A percentile compares a stretch with the other conserved stretches of the same genome.
Conservation (phyloP, 1,140 invertebrate genomes). For the Neodiprion lecontei region DNA sequence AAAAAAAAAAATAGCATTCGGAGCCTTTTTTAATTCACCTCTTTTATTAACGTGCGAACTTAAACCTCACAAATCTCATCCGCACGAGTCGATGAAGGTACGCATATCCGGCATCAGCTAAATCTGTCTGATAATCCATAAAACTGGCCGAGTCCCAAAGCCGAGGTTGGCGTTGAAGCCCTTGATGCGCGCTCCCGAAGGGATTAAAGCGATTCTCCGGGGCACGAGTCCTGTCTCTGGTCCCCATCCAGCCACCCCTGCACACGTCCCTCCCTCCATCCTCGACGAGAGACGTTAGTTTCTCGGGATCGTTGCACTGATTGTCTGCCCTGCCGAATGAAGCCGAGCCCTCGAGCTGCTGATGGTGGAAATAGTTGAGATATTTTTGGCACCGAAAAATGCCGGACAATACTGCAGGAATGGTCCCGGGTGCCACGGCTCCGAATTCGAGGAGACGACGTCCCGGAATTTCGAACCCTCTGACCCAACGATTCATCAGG, state of each 20-base stretch:
- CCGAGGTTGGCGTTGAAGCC: not conserved
- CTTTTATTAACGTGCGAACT: too few species aligned
- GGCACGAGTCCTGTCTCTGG: not conserved
- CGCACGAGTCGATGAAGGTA: too few species aligned
- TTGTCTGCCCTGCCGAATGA: slow-evolving; percentile 39
- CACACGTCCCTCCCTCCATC: not conserved
- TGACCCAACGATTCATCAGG: not conserved
- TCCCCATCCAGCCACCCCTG: too few species aligned
- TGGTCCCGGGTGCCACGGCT: not conserved
- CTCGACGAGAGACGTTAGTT: slow-evolving; percentile 28
- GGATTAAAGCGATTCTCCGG: not conserved
- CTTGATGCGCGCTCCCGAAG: not conserved
- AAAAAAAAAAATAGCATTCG: too few species aligned
- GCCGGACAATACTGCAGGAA: not conserved
- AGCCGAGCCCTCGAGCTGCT: slow-evolving; percentile 25
- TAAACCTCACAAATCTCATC: too few species aligned
- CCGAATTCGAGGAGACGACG: not conserved
- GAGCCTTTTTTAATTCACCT: too few species aligned
- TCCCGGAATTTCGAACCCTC: not conserved
- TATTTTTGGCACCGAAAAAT: slow-evolving; percentile 45
- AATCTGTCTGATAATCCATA: not conserved
- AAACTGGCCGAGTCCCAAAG: not conserved
- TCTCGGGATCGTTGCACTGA: slow-evolving; percentile 35
- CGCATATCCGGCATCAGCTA: not conserved
- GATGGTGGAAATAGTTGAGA: slow-evolving; percentile 53